Percentiles rank a stretch among this genome's conserved stretches.
These are phyloP conservation scores for Neomonachus schauinslandi DNA, from an alignment of 2,113 vertebrate genomes.

Conservation along the genomic window DNA sequence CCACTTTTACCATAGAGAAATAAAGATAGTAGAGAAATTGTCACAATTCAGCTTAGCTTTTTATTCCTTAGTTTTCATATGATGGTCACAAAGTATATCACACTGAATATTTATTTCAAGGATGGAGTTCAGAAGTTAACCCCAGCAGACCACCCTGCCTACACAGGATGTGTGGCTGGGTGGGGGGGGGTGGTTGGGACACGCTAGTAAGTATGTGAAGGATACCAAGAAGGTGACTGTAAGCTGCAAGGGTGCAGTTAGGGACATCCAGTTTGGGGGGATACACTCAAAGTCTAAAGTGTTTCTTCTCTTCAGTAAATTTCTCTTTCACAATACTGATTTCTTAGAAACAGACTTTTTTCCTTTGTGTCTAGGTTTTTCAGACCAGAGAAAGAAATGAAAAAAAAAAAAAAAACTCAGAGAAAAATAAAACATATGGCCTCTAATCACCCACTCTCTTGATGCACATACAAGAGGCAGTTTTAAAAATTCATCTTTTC, in stretches of 20 bases:
- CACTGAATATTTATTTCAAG: background rate
- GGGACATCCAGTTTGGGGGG: no score
- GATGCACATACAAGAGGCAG: background rate
- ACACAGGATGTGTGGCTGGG: background rate
- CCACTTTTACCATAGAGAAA: background rate
- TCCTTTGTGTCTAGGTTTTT: slow-evolving; percentile 37
- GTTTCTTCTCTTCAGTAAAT: background rate
- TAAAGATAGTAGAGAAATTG: background rate
- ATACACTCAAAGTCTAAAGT: background rate
- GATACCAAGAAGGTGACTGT: no score
- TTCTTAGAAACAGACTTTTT: slow-evolving; percentile 27
- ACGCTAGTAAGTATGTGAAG: background rate
- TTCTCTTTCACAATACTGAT: background rate
- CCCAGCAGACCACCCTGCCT: background rate
- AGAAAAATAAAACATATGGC: slow-evolving; percentile 5
- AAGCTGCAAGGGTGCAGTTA: background rate
- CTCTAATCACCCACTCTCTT: background rate
- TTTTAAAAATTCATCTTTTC: slow-evolving; percentile 43
- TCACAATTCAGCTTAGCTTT: background rate
- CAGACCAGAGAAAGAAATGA: background rate
- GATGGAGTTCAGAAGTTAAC: background rate
- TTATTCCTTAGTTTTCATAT: background rate
- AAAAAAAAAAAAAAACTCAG: background rate
- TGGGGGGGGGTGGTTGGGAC: background rate
- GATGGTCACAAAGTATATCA: background rate